Conservation (phyloP, 2,888 invertebrate species). For the Drosophila hamatofila region DNA sequence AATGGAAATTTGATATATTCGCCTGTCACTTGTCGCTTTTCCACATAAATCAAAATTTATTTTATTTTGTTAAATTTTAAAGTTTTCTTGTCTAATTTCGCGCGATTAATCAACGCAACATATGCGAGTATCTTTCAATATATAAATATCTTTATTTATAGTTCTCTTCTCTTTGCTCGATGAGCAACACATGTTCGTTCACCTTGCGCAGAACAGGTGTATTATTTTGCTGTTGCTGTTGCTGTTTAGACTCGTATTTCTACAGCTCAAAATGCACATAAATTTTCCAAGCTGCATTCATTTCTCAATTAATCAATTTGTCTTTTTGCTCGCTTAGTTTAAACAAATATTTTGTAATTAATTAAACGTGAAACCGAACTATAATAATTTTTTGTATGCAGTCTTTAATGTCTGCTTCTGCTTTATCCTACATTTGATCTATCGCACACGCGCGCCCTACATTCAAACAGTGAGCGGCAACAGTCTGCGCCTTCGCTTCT, state of each 20-base stretch:
- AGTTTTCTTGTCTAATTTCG: constrained; percentile 75
- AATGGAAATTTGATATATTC: constrained; percentile 65
- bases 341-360: constrained; percentile 79
- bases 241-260: constrained; percentile 24
- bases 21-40: constrained; percentile 60
- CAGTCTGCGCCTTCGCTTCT: constrained; percentile 31
- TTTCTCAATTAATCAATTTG: constrained; percentile 81
- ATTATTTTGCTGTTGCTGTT: neutral
- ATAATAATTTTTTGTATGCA: constrained; percentile 47
- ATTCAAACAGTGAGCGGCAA: constrained; percentile 26
- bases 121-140: constrained; percentile 16
- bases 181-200: constrained; percentile 61
- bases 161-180: constrained; percentile 18
- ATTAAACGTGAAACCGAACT: constrained; percentile 57
- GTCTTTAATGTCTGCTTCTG: constrained; percentile 8
- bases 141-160: constrained; percentile 58
- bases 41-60: constrained; percentile 75
- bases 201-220: constrained; percentile 59
- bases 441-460: constrained; percentile 37
- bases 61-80: constrained; percentile 64
- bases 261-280: constrained; percentile 42
- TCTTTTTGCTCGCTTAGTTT: constrained; percentile 49
- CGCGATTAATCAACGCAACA: constrained; percentile 69
- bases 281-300: constrained; percentile 62
- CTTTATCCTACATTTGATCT: constrained; percentile 39